phyloP scores from a whole-genome alignment of 1,140 invertebrate species.

The Bombus huntii region DNA sequence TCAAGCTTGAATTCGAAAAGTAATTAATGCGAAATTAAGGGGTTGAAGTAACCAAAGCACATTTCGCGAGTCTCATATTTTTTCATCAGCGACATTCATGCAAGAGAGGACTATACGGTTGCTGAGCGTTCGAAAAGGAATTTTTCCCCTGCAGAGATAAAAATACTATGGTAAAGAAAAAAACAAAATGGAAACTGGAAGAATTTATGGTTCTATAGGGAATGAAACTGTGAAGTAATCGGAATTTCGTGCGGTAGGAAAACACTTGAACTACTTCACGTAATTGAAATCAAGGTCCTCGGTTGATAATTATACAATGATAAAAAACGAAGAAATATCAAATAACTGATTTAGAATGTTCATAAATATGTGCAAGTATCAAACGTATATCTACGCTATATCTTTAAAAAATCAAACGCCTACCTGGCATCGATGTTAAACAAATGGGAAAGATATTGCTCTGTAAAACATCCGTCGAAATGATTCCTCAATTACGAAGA shows the following conservation, averaged over 20 bases:
- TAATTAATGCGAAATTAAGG: neutral
- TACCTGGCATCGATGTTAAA: no score
- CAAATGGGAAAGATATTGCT: no score
- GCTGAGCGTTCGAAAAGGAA: neutral
- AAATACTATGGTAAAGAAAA: neutral
- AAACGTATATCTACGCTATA: no score
- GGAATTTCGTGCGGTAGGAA: neutral
- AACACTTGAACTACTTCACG: neutral
- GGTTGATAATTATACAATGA: neutral
- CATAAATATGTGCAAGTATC: no score
- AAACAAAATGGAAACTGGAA: neutral
- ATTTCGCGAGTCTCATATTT: neutral
- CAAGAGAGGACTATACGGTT: neutral
- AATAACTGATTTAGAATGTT: no score
- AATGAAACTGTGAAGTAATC: slow-evolving; percentile 6
- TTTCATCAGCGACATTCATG: neutral
- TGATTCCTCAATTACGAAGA: no score
- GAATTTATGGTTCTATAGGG: slow-evolving; percentile 1
- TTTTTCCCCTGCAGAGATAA: neutral
- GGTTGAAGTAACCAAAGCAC: slow-evolving; percentile 1
- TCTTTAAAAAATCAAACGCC: no score
- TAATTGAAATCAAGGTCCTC: neutral
- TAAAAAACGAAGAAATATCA: neutral
- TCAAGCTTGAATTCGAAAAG: neutral
- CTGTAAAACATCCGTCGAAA: no score